Base-by-base conservation (phyloP, 2,797 vertebrate species). In the Scleropages formosus region DNA sequence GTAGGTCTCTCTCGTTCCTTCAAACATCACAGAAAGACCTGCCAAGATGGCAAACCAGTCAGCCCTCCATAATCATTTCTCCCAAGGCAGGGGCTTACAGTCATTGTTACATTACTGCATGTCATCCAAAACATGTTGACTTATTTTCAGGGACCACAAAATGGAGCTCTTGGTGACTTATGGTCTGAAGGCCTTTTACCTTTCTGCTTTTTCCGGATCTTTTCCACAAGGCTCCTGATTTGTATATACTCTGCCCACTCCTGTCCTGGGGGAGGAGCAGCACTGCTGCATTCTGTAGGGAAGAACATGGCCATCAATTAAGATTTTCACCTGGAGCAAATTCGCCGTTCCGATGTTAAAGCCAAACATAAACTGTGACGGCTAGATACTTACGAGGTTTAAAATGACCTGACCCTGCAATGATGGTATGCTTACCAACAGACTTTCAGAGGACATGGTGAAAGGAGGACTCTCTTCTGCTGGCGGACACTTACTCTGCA, bases 241-340 rank as follows among this genome's bases (percentile, higher is more conserved):
- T 98, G 96, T n/a, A 95, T 78, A 16, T 98, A 97, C 78, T 99
- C 97, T 77, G 98, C 97, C 97, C 96, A 99, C 78, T 99, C 96
- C 69, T 95, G 96, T 44, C 96, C 96, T 75, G 95, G 92, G 81
- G 95, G 91, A 0, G 96, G 94, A 0, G 93, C 90, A 67, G 95
- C 91, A 79, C 93, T 94, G 86, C 96, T 98, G 88, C 97, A 99
- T 80, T 96, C 97, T 98, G 85, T n/a, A 20, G 39, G 22, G 8
- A 49, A 39, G 6, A 39, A 39, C n/a, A n/a, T n/a, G n/a, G n/a
- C n/a, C n/a, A n/a, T n/a, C 31, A 39, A 6, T 39, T 6, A 39
- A 39, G 31, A 39, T 39, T 39, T 31, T n/a, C n/a, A n/a, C 68
- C 22, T 56, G 24, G 22, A 56, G 47, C 60, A 60, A 64, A 3